Evolutionary conservation across 2,888 invertebrate genomes (phyloP), one percentile per base, ranked within the genome.

Genomic region (Selenia dentaria): DNA sequence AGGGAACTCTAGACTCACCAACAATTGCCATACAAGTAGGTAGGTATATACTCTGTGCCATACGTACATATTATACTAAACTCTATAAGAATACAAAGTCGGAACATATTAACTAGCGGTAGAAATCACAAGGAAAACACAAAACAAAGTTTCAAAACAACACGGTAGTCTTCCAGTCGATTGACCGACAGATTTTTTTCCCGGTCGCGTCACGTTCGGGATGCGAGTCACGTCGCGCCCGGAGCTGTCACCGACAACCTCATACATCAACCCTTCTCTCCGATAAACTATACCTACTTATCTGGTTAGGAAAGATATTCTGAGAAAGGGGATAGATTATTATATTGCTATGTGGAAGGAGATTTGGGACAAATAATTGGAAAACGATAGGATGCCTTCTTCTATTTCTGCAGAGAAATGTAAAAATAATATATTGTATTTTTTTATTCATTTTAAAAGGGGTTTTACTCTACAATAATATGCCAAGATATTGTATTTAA

Each of bases 241-340:
- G 70, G 64, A 59, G 62, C 67, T 79, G 83, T 79, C 81, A 72
- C 71, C 67, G 57, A 56, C 69, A 59, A 63, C 58, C 78, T 79
- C 82, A 84, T 84, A 80, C 72, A 83, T 85, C 83, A 83, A 79
- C 79, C 81, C 75, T 72, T 79, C 74, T 67, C 59, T 64, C 57
- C 62, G 64, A 62, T 64, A 64, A 59, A 58, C 51, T 61, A 46
- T 47, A 54, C 50, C 42, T 56, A 64, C 53, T 60, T 55, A 63
- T 60, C 63, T 67, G 57, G 66, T 64, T 64, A 62, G 44, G 44
- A 33, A 37, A 40, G 28, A 39, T 45, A 31, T 37, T 22, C 33
- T 31, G 13, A 37, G 37, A 36, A 31, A 13, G 9, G 20, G 14
- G 32, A 37, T 20, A 43, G 31, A 34, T 45, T 38, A 44, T 37